These are phyloP conservation scores for Alexandromys oeconomus DNA, from an alignment of 2,797 vertebrate genomes.

Conservation along the genomic window DNA sequence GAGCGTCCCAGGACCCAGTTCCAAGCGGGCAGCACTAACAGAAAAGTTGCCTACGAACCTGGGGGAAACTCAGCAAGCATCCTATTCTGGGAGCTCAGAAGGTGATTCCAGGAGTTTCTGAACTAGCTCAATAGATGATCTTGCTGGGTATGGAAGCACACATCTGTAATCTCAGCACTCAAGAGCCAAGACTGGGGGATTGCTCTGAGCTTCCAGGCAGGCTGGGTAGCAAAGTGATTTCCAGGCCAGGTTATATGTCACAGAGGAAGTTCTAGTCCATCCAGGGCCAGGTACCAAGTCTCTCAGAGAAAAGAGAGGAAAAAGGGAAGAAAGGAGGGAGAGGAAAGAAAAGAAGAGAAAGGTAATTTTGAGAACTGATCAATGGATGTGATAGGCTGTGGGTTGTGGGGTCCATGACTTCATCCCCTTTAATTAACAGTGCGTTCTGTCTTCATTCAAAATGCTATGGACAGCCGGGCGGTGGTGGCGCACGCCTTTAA, in stretches of 20 bases:
- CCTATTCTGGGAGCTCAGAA: neutral
- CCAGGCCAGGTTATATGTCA: neutral
- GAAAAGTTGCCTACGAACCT: neutral
- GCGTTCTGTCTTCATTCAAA: neutral
- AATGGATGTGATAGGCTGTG: too few relatives aligned
- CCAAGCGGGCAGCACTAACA: neutral
- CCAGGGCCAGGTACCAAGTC: neutral
- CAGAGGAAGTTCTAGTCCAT: neutral
- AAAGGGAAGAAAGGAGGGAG: neutral
- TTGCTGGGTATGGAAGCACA: neutral
- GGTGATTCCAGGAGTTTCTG: neutral
- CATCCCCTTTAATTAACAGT: too few relatives aligned
- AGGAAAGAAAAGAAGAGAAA: neutral
- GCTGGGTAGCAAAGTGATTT: neutral
- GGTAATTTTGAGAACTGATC: neutral
- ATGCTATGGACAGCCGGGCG: neutral
- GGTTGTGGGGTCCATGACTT: neutral
- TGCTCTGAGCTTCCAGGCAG: neutral
- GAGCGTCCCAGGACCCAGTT: accelerated
- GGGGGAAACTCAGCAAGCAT: neutral
- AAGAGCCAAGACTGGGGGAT: neutral
- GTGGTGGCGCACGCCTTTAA: too few relatives aligned
- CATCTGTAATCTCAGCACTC: neutral
- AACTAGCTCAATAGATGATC: neutral
- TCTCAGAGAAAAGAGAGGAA: neutral